phyloP scores from a whole-genome alignment of 2,797 vertebrate genomes.

The Echiichthys vipera region DNA sequence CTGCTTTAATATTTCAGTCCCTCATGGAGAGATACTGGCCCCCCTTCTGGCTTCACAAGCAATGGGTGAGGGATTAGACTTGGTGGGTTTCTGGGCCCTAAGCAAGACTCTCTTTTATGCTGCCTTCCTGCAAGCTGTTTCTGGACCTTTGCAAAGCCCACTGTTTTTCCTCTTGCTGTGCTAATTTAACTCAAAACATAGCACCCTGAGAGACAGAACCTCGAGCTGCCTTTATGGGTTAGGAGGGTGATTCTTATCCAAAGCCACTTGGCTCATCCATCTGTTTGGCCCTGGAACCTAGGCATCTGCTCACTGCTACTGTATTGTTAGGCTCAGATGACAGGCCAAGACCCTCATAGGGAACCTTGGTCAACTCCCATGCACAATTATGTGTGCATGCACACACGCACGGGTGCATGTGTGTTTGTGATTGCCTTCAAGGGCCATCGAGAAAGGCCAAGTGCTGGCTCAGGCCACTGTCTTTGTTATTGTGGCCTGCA shows the following conservation, averaged over 20 bases:
- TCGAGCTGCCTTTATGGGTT: constrained; percentile 74
- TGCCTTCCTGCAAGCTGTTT: constrained; percentile 83
- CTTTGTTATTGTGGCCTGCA: constrained; percentile 77
- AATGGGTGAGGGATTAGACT: constrained; percentile 76
- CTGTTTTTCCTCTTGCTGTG: constrained; percentile 79
- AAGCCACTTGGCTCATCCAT: constrained; percentile 83
- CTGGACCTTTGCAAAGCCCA: constrained; percentile 72
- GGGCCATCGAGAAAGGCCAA: constrained; percentile 64
- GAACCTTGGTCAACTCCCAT: constrained; percentile 70
- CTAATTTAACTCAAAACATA: constrained; percentile 85
- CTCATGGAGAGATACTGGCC: constrained; percentile 51
- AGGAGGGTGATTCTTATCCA: constrained; percentile 81
- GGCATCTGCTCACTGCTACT: constrained; percentile 86
- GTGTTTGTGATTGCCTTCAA: constrained; percentile 61
- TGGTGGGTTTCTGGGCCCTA: constrained; percentile 67
- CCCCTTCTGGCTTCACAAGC: constrained; percentile 60
- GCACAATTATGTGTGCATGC: constrained; percentile 54
- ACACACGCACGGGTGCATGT: constrained; percentile 35
- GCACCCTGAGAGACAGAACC: constrained; percentile 82
- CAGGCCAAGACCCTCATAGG: constrained; percentile 84
- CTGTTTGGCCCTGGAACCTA: constrained; percentile 82
- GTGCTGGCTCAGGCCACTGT: constrained; percentile 74
- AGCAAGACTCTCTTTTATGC: constrained; percentile 69
- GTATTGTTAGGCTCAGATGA: constrained; percentile 88
- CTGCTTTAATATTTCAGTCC: constrained; percentile 74